Evolutionary conservation across 2,113 vertebrate species (phyloP).

Genomic region (Neogobius melanostomus): DNA sequence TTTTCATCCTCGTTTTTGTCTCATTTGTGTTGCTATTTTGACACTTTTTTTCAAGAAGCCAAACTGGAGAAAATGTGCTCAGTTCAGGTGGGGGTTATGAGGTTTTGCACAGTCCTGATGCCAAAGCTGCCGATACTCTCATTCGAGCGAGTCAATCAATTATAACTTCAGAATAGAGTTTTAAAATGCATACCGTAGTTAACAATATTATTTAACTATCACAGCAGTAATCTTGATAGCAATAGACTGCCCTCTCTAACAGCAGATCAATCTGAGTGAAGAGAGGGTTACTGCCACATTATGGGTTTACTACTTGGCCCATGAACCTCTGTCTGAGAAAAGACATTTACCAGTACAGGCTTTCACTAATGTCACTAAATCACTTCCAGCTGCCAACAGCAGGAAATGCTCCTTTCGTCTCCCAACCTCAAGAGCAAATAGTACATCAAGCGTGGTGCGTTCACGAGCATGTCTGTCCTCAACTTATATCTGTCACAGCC

Average conservation of each 20-base stretch:
- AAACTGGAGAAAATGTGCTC: too few relatives aligned
- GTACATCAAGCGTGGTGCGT: slow-evolving; percentile 68
- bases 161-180: too few relatives aligned
- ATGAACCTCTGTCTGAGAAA: slow-evolving; percentile 72
- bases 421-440: slow-evolving; percentile 74
- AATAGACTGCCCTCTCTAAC: slow-evolving; percentile 44
- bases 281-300: slow-evolving; percentile 72
- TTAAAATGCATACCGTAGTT: too few relatives aligned
- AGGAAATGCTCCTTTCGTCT: slow-evolving; percentile 78
- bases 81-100: too few relatives aligned
- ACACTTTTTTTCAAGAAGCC: too few relatives aligned
- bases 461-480: slow-evolving; percentile 63
- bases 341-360: slow-evolving; percentile 71
- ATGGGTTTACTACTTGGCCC: slow-evolving; percentile 75
- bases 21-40: too few relatives aligned
- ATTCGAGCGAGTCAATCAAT: too few relatives aligned
- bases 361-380: slow-evolving; percentile 78
- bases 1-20: too few relatives aligned
- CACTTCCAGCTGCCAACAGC: slow-evolving; percentile 76
- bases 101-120: too few relatives aligned
- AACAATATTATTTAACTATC: neutral
- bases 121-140: too few relatives aligned
- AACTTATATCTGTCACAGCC: slow-evolving; percentile 47
- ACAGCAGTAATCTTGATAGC: neutral
- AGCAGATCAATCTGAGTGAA: slow-evolving; percentile 61